Evolutionary conservation across 2,888 invertebrate species (phyloP).

Genomic region (Autographa gamma): DNA sequence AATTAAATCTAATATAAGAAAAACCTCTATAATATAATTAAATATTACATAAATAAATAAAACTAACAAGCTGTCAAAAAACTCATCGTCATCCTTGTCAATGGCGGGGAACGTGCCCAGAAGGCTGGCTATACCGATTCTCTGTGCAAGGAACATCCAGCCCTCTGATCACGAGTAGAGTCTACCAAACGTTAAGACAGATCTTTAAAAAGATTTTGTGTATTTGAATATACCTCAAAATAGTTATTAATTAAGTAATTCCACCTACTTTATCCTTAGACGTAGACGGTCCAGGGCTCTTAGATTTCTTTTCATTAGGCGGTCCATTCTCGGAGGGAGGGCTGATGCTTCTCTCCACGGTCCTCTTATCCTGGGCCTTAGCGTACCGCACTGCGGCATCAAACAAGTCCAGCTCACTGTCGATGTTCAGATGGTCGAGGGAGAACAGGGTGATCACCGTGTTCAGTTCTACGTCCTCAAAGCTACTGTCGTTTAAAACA

Average conservation of each 20-base stretch:
- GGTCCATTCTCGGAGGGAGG: slow-evolving; percentile 71
- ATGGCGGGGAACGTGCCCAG: too few relatives aligned
- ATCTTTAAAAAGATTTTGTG: too few relatives aligned
- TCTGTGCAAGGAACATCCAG: too few relatives aligned
- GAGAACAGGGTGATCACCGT: slow-evolving; percentile 93
- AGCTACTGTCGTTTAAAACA: slow-evolving; percentile 92
- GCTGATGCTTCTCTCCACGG: slow-evolving; percentile 70
- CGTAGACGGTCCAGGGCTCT: slow-evolving; percentile 80
- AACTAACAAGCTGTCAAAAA: too few relatives aligned
- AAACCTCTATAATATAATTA: too few relatives aligned
- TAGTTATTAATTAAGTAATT: neutral
- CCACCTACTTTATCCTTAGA: slow-evolving; percentile 70
- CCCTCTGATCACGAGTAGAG: too few relatives aligned
- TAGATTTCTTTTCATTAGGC: slow-evolving; percentile 68
- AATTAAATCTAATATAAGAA: too few relatives aligned
- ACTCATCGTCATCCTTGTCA: too few relatives aligned
- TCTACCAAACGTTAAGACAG: too few relatives aligned
- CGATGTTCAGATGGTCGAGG: slow-evolving; percentile 92
- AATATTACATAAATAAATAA: too few relatives aligned
- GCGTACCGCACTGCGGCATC: slow-evolving; percentile 91
- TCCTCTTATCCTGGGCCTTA: slow-evolving; percentile 78
- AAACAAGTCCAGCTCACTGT: slow-evolving; percentile 94
- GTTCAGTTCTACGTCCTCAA: slow-evolving; percentile 93
- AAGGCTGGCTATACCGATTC: too few relatives aligned
- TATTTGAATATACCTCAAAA: neutral